Evolutionary conservation across 2,888 invertebrate species (phyloP).

Genomic region (Tenthredo distinguenda): DNA sequence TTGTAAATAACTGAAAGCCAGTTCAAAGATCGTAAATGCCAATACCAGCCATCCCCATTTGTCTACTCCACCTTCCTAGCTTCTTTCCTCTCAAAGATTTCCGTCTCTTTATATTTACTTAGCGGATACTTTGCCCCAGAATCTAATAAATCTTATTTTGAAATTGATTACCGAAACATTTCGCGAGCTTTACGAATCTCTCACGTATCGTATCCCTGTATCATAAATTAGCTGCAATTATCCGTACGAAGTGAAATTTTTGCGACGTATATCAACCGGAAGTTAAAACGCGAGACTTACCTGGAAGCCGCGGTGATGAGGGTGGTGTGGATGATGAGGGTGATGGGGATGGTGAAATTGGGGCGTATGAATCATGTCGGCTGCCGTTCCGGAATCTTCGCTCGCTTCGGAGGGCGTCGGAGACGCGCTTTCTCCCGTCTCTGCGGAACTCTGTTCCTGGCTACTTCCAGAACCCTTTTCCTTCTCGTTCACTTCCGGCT

Average conservation of each 20-base stretch:
- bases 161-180: not conserved
- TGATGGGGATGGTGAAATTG: constrained; percentile 82
- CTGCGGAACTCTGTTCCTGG: constrained; percentile 63
- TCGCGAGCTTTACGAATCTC: not conserved
- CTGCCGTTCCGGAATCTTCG: constrained; percentile 79
- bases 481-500: constrained; percentile 68
- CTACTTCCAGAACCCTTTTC: constrained; percentile 56
- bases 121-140: not conserved
- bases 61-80: not conserved
- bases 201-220: not conserved
- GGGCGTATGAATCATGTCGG: constrained; percentile 84
- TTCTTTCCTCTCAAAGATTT: not conserved
- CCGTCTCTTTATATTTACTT: not conserved
- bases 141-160: constrained; percentile 9
- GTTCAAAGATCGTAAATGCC: constrained; percentile 75
- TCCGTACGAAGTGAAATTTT: not conserved
- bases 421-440: constrained; percentile 65
- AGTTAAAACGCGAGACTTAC: constrained; percentile 77
- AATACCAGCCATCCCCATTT: not conserved
- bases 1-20: constrained; percentile 70
- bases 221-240: not conserved
- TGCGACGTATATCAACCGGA: not conserved
- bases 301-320: constrained; percentile 86
- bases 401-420: constrained; percentile 66
- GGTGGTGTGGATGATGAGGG: constrained; percentile 77